phyloP scores from a whole-genome alignment of 2,888 invertebrate species.

The Temnothorax ravouxi region DNA sequence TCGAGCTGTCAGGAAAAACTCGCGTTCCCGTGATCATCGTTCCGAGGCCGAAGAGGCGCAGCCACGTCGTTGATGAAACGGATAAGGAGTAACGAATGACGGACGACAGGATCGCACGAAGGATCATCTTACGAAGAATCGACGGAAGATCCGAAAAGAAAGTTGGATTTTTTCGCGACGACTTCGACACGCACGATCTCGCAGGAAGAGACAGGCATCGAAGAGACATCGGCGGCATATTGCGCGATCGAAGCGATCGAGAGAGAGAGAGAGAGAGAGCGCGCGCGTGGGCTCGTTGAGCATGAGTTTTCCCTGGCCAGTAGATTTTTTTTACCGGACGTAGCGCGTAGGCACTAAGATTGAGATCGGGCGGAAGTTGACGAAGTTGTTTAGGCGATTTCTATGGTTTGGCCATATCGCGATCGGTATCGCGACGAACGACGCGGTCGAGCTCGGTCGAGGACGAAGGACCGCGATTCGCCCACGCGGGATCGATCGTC shows the following conservation, averaged over 20 bases:
- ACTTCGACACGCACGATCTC: background rate
- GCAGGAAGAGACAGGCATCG: background rate
- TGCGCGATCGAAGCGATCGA: conserved; percentile 34
- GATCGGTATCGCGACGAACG: conserved; percentile 67
- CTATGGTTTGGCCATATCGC: conserved; percentile 85
- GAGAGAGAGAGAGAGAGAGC: conserved; percentile 15
- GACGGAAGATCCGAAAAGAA: conserved; percentile 13
- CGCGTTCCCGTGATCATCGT: conserved; percentile 66
- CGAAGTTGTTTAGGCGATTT: conserved; percentile 68
- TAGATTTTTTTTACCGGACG: conserved; percentile 83
- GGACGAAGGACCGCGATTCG: conserved; percentile 61
- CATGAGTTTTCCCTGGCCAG: conserved; percentile 74
- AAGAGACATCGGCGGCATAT: background rate
- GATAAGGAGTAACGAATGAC: conserved; percentile 11
- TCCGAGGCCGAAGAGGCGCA: conserved; percentile 11
- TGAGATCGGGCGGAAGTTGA: conserved; percentile 68
- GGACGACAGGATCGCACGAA: background rate
- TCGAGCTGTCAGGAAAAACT: conserved; percentile 76
- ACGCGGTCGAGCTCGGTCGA: background rate
- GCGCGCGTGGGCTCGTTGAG: conserved; percentile 31
- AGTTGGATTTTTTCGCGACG: conserved; percentile 10
- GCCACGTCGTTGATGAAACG: conserved; percentile 6
- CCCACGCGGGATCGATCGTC: conserved; percentile 62
- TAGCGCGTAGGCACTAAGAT: conserved; percentile 80
- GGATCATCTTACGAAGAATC: conserved; percentile 29